Base-by-base conservation (phyloP, 1,140 invertebrate genomes). In the Spodoptera frugiperda region DNA sequence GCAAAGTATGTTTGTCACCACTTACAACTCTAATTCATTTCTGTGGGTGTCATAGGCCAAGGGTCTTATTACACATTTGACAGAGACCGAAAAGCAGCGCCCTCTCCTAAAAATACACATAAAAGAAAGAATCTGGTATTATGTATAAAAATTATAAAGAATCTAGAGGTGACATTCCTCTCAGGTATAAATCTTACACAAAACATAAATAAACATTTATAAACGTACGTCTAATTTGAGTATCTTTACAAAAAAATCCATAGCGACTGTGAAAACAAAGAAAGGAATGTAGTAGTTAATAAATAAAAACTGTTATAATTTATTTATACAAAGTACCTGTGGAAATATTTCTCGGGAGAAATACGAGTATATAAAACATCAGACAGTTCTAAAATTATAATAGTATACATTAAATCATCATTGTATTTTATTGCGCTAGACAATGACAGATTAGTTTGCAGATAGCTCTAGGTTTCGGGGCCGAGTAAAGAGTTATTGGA, bases 271-370 rank as follows among this genome's bases (percentile, higher is more conserved):
- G 6, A 39, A 39, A 39, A 39, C 33, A 39, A 4, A 8, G 33
- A 39, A 39, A 14, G 55, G 55, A 30, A 57, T 57, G 25, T n/a
- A 30, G 25, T 21, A 1, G 12, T 11, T 19, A 57, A 57, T 57
- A 57, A 57, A 57, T 57, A 30, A n/a, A 9, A 15, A 57, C 14
- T 3, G 25, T 57, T 33, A 33, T 57, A 57, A 57, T 57, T 57
- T 57, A 57, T 57, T n/a, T 25, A 4, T 4, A 25, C 25, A 8
- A 10, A 0, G 25, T 0, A 53, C n/a, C 5, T 53, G 33, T 39
- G 33, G 8, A 39, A 39, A 39, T 19, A 53, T 53, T 53, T 53
- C 9, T 2, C 15, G 15, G 12, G n/a, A 17, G 17, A 53, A 53
- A 53, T 53, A 53, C 10, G 14, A 15, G n/a, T 53, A 15, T 19